A percentile compares a stretch with the other conserved stretches of the same genome.
Evolutionary conservation across 2,888 invertebrate genomes (phyloP).

Genomic region (Eupsilia transversa): DNA sequence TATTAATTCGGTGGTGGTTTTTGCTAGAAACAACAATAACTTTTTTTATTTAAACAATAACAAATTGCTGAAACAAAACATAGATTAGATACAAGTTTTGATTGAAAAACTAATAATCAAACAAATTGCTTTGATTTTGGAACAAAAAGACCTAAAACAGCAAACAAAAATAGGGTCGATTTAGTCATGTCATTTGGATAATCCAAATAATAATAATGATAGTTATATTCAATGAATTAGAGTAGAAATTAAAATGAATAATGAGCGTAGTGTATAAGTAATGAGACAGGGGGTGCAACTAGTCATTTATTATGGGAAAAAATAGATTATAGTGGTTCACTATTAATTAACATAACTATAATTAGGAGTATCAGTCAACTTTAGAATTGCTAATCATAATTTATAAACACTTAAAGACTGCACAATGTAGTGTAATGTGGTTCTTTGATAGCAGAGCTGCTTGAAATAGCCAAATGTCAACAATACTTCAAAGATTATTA

Average conservation of each 20-base stretch:
- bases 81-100: background rate
- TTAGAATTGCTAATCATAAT: background rate
- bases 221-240: slow-evolving; percentile 16
- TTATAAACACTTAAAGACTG: background rate
- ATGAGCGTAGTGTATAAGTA: slow-evolving; percentile 32
- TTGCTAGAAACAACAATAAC: background rate
- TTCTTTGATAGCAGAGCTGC: background rate
- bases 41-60: background rate
- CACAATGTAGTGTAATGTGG: background rate
- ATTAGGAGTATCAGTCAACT: slow-evolving; percentile 28
- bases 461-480: slow-evolving; percentile 10
- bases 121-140: background rate
- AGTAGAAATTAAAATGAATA: slow-evolving; percentile 22
- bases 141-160: background rate
- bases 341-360: slow-evolving; percentile 34
- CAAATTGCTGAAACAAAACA: background rate
- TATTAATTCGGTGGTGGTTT: background rate
- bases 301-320: slow-evolving; percentile 35
- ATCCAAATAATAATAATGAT: slow-evolving; percentile 6
- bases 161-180: background rate
- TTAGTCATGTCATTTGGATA: background rate
- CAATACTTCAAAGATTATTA: slow-evolving; percentile 8
- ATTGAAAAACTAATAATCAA: background rate
- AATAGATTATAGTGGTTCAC: slow-evolving; percentile 25
- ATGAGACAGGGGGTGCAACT: slow-evolving; percentile 37